Evolutionary conservation across 53 echinoderm and acorn worm genomes (phyloP), one percentile per base, ranked within the genome.

Genomic region (Echinometra lucunter): DNA sequence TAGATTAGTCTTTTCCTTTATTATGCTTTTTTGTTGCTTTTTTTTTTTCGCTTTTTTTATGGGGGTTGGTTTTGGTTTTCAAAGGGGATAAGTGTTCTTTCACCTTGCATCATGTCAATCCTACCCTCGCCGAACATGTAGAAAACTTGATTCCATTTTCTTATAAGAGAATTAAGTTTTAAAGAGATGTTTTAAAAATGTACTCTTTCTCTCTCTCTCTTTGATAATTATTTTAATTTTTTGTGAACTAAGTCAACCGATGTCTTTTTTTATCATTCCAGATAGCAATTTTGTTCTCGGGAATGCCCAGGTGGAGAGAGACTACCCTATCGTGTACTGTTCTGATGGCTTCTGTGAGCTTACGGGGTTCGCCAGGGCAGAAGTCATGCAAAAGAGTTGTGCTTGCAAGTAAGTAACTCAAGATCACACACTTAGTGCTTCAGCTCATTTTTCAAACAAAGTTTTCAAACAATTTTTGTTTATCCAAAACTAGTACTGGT

Each of bases 201-300:
- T 9, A 6, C 49, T 47, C 49, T 47, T 47, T 47, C 49, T 47
- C 49, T 47, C 49, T 47, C 49, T 47, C 49, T 47, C 49, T 47
- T 9, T 47, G 4, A n/a, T n/a, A n/a, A n/a, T n/a, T n/a, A n/a
- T n/a, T n/a, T n/a, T n/a, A n/a, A n/a, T n/a, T n/a, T n/a, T n/a
- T n/a, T n/a, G n/a, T n/a, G n/a, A n/a, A n/a, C n/a, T n/a, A n/a
- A n/a, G n/a, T n/a, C n/a, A n/a, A n/a, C n/a, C n/a, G n/a, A n/a
- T n/a, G n/a, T n/a, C n/a, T 47, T 40, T 45, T 21, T 16, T 91
- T 75, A 13, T 57, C 23, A 35, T 69, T 91, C 47, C 98, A 98
- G 98, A 98, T 95, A 97, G 97, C 95, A 98, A 98, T 94, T 98
- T 98, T 78, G 97, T 98, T 69, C 97, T 98, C n/a, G 98, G 98